Percentiles rank a stretch among this genome's conserved stretches.
phyloP scores from a whole-genome alignment of 2,888 invertebrate genomes.

The Acronicta leporina region DNA sequence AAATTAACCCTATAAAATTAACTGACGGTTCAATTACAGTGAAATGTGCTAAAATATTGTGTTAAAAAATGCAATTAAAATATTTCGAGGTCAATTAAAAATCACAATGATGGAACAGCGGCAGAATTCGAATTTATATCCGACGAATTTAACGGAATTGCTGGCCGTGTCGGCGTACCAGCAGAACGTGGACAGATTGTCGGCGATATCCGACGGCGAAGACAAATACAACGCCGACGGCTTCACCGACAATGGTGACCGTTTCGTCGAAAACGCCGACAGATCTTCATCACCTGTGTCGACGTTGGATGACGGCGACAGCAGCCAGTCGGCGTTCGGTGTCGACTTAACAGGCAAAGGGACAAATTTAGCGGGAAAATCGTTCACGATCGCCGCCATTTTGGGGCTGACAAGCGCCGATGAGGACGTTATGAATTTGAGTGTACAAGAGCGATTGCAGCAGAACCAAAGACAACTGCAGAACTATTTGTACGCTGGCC shows the following conservation, averaged over 20 bases:
- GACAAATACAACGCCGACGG: slow-evolving; percentile 69
- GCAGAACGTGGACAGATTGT: slow-evolving; percentile 72
- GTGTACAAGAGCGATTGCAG: slow-evolving; percentile 86
- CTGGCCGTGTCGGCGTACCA: slow-evolving; percentile 77
- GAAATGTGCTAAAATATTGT: slow-evolving; percentile 45
- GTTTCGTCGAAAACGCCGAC: slow-evolving; percentile 67
- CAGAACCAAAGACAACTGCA: slow-evolving; percentile 81
- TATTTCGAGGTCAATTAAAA: slow-evolving; percentile 49
- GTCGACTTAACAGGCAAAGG: slow-evolving; percentile 83
- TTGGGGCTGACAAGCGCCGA: slow-evolving; percentile 91
- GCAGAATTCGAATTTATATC: slow-evolving; percentile 71
- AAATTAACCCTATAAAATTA: slow-evolving; percentile 65
- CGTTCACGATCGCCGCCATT: slow-evolving; percentile 96
- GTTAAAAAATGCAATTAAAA: slow-evolving; percentile 45
- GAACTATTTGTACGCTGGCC: slow-evolving; percentile 80
- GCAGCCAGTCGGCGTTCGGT: slow-evolving; percentile 78
- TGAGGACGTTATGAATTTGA: slow-evolving; percentile 87
- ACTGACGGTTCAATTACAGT: slow-evolving; percentile 32
- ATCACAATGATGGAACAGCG: slow-evolving; percentile 79
- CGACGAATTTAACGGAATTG: slow-evolving; percentile 77
- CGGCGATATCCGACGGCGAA: slow-evolving; percentile 69
- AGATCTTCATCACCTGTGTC: slow-evolving; percentile 78
- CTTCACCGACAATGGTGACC: slow-evolving; percentile 62
- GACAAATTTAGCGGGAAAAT: slow-evolving; percentile 89
- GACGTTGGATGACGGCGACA: slow-evolving; percentile 79